Evolutionary conservation across 92 coral and sea anemone genomes (phyloP).

Genomic region (Virgularia gustaviana): DNA sequence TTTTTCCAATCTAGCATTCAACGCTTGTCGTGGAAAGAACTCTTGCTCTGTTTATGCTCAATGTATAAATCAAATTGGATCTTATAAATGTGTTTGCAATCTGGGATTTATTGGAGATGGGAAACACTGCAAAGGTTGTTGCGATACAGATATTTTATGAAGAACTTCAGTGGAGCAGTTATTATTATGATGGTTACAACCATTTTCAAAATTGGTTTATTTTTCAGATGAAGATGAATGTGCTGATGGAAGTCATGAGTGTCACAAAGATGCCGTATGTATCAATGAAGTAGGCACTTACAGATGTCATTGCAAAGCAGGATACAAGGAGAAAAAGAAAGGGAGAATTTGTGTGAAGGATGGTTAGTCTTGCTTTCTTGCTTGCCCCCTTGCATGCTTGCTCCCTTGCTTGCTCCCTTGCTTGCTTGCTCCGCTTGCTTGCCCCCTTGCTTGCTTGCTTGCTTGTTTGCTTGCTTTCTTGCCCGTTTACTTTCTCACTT

Average conservation of each 20-base stretch:
- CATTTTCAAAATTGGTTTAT: too few relatives aligned
- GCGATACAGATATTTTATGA: too few relatives aligned
- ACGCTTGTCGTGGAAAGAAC: not conserved
- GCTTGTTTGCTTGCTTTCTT: too few relatives aligned
- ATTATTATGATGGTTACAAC: too few relatives aligned
- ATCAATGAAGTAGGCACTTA: not conserved
- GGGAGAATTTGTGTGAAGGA: not conserved
- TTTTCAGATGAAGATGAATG: constrained; percentile 1
- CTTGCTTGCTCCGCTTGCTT: too few relatives aligned
- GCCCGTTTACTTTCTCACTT: too few relatives aligned
- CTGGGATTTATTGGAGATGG: constrained; percentile 9
- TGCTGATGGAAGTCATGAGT: not conserved
- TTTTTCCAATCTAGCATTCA: not conserved
- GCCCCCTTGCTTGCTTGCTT: too few relatives aligned
- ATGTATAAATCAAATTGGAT: constrained; percentile 3
- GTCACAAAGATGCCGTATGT: constrained; percentile 2
- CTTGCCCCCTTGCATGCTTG: too few relatives aligned
- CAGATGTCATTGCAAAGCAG: not conserved
- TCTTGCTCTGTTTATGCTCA: not conserved
- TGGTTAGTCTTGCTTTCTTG: not conserved
- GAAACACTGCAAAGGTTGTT: constrained; percentile 1
- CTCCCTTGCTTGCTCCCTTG: too few relatives aligned
- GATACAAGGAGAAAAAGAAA: not conserved
- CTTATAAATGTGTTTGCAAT: constrained; percentile 21
- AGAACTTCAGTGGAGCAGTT: too few relatives aligned